Evolutionary conservation across 64 coral and sea anemone species (phyloP).

Genomic region (Exaiptasia diaphana): DNA sequence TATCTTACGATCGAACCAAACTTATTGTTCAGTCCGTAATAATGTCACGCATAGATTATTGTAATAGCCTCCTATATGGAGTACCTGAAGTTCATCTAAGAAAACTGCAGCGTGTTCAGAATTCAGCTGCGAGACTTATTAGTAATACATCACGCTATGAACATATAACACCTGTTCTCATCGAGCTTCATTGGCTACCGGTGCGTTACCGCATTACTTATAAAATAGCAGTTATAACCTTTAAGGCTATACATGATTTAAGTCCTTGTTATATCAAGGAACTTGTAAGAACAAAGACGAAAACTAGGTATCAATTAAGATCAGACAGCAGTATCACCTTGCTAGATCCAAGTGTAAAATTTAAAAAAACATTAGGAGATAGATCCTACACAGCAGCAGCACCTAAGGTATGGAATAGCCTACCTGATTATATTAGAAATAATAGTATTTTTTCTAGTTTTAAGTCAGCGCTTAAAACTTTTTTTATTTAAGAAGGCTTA

Average conservation of each 20-base stretch:
- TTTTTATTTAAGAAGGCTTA: no score
- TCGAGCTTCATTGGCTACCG: conserved; percentile 15
- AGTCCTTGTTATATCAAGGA: no score
- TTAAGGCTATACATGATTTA: conserved; percentile 5
- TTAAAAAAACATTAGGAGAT: no score
- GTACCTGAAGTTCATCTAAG: background rate
- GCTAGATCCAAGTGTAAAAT: no score
- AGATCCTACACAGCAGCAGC: no score
- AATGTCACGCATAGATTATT: background rate
- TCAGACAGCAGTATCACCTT: no score
- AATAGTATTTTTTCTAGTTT: no score
- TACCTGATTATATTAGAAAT: no score
- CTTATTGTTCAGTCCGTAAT: conserved; percentile 2
- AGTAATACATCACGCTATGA: background rate
- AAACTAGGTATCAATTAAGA: no score
- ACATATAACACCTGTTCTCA: conserved; percentile 24
- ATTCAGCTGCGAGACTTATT: conserved; percentile 8
- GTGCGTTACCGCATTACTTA: background rate
- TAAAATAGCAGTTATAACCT: conserved; percentile 6
- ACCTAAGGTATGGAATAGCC: no score
- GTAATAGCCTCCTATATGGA: conserved; percentile 1
- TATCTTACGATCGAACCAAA: background rate
- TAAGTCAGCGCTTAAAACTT: no score
- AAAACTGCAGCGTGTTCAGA: background rate
- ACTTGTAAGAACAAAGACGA: no score